phyloP scores from a whole-genome alignment of 2,888 invertebrate genomes.

The Plagodis dolabraria region DNA sequence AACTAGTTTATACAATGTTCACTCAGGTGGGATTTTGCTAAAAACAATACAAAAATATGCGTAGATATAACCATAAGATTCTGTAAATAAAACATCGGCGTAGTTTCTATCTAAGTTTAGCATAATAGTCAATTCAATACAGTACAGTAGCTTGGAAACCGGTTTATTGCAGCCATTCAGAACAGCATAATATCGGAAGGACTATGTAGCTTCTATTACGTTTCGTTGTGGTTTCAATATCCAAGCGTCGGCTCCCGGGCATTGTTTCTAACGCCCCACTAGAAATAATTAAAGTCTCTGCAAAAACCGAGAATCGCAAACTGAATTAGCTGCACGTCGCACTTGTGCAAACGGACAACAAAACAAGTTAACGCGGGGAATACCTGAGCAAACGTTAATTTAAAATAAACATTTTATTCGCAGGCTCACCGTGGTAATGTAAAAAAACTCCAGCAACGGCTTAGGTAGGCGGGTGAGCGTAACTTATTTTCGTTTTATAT shows the following conservation, averaged over 20 bases:
- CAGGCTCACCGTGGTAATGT: slow-evolving; percentile 61
- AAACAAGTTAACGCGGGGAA: slow-evolving; percentile 44
- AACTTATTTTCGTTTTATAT: slow-evolving; percentile 78
- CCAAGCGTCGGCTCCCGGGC: slow-evolving; percentile 17
- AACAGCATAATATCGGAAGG: slow-evolving; percentile 25
- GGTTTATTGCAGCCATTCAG: slow-evolving; percentile 26
- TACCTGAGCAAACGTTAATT: slow-evolving; percentile 55
- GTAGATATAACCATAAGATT: neutral
- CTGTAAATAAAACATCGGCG: slow-evolving; percentile 14
- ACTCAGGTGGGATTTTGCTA: too few relatives aligned
- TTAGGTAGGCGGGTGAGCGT: slow-evolving; percentile 58
- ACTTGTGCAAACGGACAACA: slow-evolving; percentile 35
- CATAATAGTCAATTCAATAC: slow-evolving; percentile 18
- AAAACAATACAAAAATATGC: too few relatives aligned
- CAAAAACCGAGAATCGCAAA: slow-evolving; percentile 32
- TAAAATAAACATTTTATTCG: slow-evolving; percentile 66
- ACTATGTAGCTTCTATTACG: slow-evolving; percentile 26
- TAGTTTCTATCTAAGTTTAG: slow-evolving; percentile 6
- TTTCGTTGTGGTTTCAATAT: slow-evolving; percentile 31
- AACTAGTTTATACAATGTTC: too few relatives aligned
- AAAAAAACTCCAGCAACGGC: slow-evolving; percentile 61
- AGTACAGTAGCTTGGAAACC: slow-evolving; percentile 14
- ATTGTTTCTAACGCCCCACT: slow-evolving; percentile 29
- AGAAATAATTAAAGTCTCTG: slow-evolving; percentile 28
- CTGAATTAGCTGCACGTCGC: slow-evolving; percentile 28